phyloP scores from a whole-genome alignment of 2,797 vertebrate genomes.

The Tenualosa thibaudeaui region DNA sequence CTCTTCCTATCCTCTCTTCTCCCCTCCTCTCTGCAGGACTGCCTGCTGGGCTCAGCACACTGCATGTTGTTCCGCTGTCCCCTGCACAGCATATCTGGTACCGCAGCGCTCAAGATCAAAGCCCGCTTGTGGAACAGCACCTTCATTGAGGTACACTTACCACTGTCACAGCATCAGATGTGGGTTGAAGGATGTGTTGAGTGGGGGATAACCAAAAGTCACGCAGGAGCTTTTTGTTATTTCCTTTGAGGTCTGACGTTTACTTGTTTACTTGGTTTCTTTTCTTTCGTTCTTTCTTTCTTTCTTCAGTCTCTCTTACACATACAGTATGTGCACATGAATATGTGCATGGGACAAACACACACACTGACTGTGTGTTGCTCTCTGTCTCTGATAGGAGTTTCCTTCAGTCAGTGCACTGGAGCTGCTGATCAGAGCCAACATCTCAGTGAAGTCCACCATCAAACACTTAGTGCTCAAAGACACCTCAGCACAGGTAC shows the following conservation, averaged over 20 bases:
- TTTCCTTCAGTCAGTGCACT: conserved; percentile 80
- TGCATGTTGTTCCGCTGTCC: conserved; percentile 87
- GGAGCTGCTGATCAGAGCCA: conserved; percentile 85
- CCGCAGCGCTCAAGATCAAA: conserved; percentile 77
- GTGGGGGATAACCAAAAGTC: background rate
- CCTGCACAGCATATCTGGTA: conserved; percentile 82
- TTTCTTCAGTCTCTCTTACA: conserved; percentile 4
- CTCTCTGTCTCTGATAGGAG: conserved; percentile 70
- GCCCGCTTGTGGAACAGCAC: conserved; percentile 91
- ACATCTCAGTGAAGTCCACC: conserved; percentile 87
- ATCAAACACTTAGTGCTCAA: conserved; percentile 84
- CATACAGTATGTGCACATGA: background rate
- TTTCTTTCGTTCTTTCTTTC: background rate
- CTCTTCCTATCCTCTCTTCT: too few relatives aligned
- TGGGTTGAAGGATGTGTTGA: background rate
- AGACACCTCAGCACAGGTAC: conserved; percentile 83
- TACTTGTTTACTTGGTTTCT: background rate
- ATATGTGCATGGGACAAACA: too few relatives aligned
- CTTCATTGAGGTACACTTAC: conserved; percentile 81
- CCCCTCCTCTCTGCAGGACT: conserved; percentile 74
- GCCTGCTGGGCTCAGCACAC: conserved; percentile 78
- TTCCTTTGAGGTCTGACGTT: background rate
- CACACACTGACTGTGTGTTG: background rate
- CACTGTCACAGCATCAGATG: background rate
- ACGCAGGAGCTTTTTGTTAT: background rate